Evolutionary conservation across 2,888 invertebrate species (phyloP), one percentile per base, ranked within the genome.

Genomic region (Andrena haemorrhoa): DNA sequence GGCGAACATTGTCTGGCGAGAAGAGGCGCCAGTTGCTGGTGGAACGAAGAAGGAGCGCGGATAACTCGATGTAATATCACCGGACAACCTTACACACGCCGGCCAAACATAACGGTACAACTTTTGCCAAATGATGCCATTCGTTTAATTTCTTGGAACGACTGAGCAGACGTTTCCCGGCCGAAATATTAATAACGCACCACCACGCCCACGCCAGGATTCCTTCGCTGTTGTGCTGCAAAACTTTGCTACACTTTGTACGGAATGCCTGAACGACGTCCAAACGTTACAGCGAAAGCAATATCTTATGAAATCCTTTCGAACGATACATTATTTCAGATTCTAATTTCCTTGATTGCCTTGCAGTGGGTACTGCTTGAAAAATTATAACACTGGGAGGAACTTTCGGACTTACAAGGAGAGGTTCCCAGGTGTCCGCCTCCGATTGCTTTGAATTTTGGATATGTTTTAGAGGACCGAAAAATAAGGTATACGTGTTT

Each of bases 111-210:
- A 86, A 87, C 81, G 81, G 79, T 63, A 65, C 83, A 80, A 92
- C 90, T 92, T 86, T 91, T 93, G 92, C 92, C 93, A 92, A 93
- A 93, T 91, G 91, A 93, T 92, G 90, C 89, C 89, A 92, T 92
- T 91, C 89, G 89, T 92, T 92, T 92, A 91, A 91, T 91, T 90
- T 90, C 90, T 88, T 91, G 90, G 90, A 92, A 90, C 88, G 87
- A 87, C 87, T 86, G 87, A 85, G 79, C 83, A 63, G 80, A 87
- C 80, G 75, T 91, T 90, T 91, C 88, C 76, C 87, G 79, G 80
- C 35, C 78, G 79, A 91, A 90, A 90, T 90, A 91, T 90, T 88
- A 89, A 88, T 87, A 86, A 90, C 84, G 75, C 82, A 68, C 72
- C 82, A 68, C 72, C 79, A 82, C 78, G 53, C 71, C 51, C 78